Percentiles rank a stretch among this genome's conserved stretches.
phyloP scores from a whole-genome alignment of 2,113 vertebrate genomes.

The Callocephalon fimbriatum region DNA sequence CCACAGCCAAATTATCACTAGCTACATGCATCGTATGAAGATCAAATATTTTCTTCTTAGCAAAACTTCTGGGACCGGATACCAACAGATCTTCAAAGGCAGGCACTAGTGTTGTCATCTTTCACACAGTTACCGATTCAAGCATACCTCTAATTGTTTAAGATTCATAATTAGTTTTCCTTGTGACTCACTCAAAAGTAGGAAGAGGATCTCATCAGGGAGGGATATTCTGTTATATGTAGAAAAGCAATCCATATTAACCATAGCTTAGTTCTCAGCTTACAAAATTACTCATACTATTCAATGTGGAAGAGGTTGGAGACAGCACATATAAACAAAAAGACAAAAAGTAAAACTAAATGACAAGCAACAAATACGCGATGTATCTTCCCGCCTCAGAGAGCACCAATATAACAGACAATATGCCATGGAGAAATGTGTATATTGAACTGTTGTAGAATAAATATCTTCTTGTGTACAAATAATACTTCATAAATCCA shows the following conservation, averaged over 20 bases:
- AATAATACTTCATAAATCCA: slow-evolving; percentile 46
- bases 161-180: neutral
- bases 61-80: neutral
- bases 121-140: neutral
- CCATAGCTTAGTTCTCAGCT: neutral
- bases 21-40: neutral
- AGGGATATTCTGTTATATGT: neutral
- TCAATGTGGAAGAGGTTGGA: neutral
- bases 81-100: neutral
- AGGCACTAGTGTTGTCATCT: neutral
- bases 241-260: neutral
- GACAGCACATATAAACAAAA: neutral
- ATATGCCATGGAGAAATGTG: slow-evolving; percentile 4
- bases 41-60: neutral
- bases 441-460: neutral
- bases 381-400: neutral
- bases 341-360: slow-evolving; percentile 7
- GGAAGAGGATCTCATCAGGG: neutral
- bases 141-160: neutral
- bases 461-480: slow-evolving; percentile 28
- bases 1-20: neutral
- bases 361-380: neutral
- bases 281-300: neutral
- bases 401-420: neutral
- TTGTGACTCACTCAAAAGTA: neutral